These are phyloP conservation scores for Cochlearius cochlearius DNA, from an alignment of 2,113 vertebrate species.

Conservation along the genomic window DNA sequence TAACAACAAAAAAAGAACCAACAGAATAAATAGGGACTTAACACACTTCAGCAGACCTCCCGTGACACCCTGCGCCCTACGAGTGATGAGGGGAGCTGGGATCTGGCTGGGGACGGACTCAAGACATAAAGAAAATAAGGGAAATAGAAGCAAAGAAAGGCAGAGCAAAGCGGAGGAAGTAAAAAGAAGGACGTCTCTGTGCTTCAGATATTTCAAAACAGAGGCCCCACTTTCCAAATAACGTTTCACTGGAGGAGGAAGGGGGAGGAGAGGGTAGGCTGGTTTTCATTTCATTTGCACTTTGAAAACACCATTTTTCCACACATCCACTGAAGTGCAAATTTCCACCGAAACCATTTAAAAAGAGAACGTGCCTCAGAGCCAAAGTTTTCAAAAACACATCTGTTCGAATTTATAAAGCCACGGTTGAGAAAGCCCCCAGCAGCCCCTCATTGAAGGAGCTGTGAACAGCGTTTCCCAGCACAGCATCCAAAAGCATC, in stretches of 20 bases:
- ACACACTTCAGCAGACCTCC: neutral
- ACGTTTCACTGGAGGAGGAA: neutral
- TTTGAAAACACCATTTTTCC: slow-evolving; percentile 35
- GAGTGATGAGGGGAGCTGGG: rapidly evolving
- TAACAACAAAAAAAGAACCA: neutral
- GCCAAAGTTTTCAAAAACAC: neutral
- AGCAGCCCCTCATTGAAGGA: neutral
- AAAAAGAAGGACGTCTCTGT: neutral
- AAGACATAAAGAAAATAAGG: neutral
- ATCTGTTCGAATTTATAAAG: neutral
- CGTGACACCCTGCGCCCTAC: neutral
- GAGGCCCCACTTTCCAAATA: neutral
- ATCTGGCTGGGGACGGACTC: neutral
- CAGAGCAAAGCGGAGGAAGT: neutral
- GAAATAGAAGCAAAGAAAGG: neutral
- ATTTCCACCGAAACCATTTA: neutral
- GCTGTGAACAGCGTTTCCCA: neutral
- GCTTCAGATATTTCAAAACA: neutral
- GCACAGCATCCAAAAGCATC: rapidly evolving
- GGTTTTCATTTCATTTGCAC: slow-evolving; percentile 20
- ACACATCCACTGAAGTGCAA: neutral
- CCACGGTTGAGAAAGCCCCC: rapidly evolving
- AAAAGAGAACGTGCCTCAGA: neutral
- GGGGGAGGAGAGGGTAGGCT: neutral
- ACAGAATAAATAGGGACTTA: neutral